Conservation (phyloP, 2,797 vertebrate genomes). For the Lacerta viridis region DNA sequence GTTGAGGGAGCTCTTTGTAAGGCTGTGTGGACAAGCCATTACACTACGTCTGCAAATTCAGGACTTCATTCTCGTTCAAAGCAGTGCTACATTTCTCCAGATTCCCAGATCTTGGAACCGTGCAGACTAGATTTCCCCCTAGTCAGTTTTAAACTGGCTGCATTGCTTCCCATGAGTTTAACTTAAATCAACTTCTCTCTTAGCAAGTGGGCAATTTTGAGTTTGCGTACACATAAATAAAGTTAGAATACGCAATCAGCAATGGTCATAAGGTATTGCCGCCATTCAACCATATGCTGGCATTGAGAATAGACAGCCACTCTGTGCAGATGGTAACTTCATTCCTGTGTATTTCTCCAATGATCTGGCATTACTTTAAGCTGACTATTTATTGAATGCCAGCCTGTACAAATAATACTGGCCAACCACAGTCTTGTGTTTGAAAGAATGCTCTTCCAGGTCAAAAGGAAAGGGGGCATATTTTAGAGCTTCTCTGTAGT, state of each 20-base stretch:
- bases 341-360: not conserved
- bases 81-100: not conserved
- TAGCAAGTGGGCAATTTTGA: not conserved
- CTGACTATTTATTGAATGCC: not conserved
- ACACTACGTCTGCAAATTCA: not conserved
- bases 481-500: not conserved
- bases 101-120: not conserved
- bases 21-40: not conserved
- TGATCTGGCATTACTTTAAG: not conserved
- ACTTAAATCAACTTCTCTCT: not conserved
- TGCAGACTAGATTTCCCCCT: too few species aligned
- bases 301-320: not conserved
- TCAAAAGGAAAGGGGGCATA: constrained; percentile 2
- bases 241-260: not conserved
- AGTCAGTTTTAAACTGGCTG: not conserved
- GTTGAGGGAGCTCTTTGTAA: not conserved
- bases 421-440: not conserved
- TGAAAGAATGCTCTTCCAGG: not conserved
- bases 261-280: not conserved
- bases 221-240: not conserved
- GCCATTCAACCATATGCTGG: too few species aligned
- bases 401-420: not conserved
- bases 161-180: not conserved
- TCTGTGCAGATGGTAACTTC: not conserved
- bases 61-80: not conserved